phyloP scores from a whole-genome alignment of 2,888 invertebrate genomes.

The Halictus ligatus region DNA sequence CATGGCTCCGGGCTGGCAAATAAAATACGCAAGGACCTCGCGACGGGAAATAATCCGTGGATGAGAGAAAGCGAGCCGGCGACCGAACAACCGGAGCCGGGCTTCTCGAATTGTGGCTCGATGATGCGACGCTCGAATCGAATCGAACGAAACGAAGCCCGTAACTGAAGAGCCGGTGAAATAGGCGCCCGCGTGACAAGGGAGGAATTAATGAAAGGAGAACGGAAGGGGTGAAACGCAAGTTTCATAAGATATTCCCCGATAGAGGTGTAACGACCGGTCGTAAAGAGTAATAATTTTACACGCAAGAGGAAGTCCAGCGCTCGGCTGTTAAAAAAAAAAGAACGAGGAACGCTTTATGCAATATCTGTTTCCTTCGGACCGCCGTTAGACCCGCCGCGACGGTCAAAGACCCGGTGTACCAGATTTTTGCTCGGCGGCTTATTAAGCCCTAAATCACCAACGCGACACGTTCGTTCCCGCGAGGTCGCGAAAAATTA shows the following conservation, averaged over 20 bases:
- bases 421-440: neutral
- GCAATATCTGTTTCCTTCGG: slow-evolving; percentile 5
- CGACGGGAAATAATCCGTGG: slow-evolving; percentile 29
- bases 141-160: neutral
- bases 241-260: neutral
- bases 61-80: slow-evolving; percentile 34
- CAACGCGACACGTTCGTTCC: neutral
- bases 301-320: slow-evolving; percentile 7
- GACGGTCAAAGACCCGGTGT: slow-evolving; percentile 11
- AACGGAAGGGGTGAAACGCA: neutral
- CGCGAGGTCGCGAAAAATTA: neutral
- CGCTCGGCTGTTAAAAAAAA: neutral
- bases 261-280: slow-evolving; percentile 6
- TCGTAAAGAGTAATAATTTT: slow-evolving; percentile 1
- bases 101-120: slow-evolving; percentile 43
- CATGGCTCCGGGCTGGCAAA: neutral
- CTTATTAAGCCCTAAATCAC: neutral
- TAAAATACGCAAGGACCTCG: slow-evolving; percentile 40
- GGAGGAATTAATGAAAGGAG: neutral
- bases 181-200: neutral
- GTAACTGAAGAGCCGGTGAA: slow-evolving; percentile 1
- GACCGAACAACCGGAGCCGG: slow-evolving; percentile 27
- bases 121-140: slow-evolving; percentile 8
- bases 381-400: neutral
- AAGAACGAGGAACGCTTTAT: neutral